Conservation (phyloP, 2,888 invertebrate genomes). For the Xiphydria camelus region DNA sequence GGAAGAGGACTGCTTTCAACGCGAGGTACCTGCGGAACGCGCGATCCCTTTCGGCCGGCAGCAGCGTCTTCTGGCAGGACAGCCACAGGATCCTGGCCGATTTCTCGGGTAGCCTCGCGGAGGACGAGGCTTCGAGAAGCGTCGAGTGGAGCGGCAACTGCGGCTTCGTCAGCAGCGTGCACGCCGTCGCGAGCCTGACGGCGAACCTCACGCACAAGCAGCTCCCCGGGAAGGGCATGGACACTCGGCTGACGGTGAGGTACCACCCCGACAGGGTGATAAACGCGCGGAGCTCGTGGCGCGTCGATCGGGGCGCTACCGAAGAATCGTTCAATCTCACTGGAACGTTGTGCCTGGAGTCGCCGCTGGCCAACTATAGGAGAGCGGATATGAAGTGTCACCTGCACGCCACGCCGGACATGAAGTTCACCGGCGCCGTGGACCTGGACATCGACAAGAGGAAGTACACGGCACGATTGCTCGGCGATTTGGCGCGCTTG, state of each 20-base stretch:
- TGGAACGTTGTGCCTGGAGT: conserved; percentile 67
- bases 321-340: conserved; percentile 66
- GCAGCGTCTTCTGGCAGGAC: conserved; percentile 66
- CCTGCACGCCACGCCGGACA: conserved; percentile 66
- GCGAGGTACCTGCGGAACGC: conserved; percentile 61
- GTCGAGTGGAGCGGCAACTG: conserved; percentile 60
- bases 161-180: conserved; percentile 64
- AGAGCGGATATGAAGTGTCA: conserved; percentile 71
- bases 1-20: conserved; percentile 62
- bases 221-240: conserved; percentile 56
- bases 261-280: conserved; percentile 71
- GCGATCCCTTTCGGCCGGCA: conserved; percentile 61
- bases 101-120: conserved; percentile 61
- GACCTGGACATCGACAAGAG: conserved; percentile 73
- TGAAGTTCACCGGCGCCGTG: conserved; percentile 70
- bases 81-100: conserved; percentile 63
- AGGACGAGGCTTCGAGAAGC: conserved; percentile 53
- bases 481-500: conserved; percentile 70
- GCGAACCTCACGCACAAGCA: conserved; percentile 63
- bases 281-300: conserved; percentile 73
- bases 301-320: conserved; percentile 61
- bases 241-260: conserved; percentile 59
- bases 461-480: conserved; percentile 64
- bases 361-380: conserved; percentile 69
- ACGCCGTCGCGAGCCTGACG: conserved; percentile 63